Conservation (phyloP, 2,888 invertebrate species). For the Phengaris arion region DNA sequence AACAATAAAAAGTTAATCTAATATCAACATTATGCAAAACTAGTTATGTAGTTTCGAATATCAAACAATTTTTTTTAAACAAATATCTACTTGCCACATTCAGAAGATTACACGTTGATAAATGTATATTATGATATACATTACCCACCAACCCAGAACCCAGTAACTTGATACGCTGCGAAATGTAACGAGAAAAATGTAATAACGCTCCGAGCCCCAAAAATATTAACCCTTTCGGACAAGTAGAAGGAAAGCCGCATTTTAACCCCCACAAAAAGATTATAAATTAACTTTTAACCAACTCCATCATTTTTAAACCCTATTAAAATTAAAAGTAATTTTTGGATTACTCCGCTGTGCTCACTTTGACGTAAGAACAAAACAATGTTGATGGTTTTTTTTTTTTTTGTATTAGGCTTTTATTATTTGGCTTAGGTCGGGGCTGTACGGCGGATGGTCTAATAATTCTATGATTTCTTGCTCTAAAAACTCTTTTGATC, state of each 20-base stretch:
- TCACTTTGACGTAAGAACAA: background rate
- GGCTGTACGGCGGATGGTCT: too few relatives aligned
- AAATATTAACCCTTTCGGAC: conserved; percentile 7
- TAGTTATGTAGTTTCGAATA: background rate
- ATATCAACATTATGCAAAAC: too few relatives aligned
- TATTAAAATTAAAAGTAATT: conserved; percentile 20
- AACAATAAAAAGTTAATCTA: too few relatives aligned
- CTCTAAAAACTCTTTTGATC: too few relatives aligned
- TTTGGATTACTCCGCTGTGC: background rate
- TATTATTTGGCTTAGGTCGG: too few relatives aligned
- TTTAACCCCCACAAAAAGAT: conserved; percentile 14
- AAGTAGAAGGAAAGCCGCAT: background rate
- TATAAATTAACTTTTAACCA: conserved; percentile 27
- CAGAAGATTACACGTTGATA: conserved; percentile 10
- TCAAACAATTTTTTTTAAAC: background rate
- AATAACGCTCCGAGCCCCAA: background rate
- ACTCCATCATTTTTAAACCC: conserved; percentile 18
- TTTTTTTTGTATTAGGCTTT: too few relatives aligned
- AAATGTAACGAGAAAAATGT: conserved; percentile 17
- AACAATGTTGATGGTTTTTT: background rate
- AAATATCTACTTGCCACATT: background rate
- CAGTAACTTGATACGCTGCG: background rate
- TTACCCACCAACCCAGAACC: too few relatives aligned
- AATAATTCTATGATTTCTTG: too few relatives aligned
- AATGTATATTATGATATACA: conserved; percentile 1